Percentiles rank a stretch among this genome's conserved stretches.
Conservation (phyloP, 35 echinoderm and acorn worm genomes). For the Heliocidaris erythrogramma region DNA sequence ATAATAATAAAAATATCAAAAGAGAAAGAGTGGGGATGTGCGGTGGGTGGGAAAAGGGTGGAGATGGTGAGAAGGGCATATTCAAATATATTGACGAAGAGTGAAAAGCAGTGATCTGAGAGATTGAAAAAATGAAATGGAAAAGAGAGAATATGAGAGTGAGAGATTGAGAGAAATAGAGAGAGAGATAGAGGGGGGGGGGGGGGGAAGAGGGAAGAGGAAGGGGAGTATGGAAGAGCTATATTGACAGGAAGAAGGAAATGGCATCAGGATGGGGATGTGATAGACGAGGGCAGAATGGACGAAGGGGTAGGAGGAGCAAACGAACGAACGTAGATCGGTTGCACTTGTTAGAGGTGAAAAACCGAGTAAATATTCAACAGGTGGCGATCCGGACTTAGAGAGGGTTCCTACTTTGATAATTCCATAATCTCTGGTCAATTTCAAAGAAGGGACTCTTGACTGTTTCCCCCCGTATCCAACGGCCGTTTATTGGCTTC, state of each 20-base stretch:
- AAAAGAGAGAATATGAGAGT: too few species aligned
- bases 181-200: too few species aligned
- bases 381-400: constrained; percentile 6
- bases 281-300: neutral
- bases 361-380: neutral
- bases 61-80: too few species aligned
- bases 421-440: neutral
- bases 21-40: too few species aligned
- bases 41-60: too few species aligned
- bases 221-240: neutral
- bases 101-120: too few species aligned
- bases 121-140: too few species aligned
- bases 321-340: neutral
- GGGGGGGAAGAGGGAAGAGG: too few species aligned
- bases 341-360: constrained; percentile 8
- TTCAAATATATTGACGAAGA: too few species aligned
- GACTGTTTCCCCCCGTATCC: neutral
- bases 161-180: too few species aligned
- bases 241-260: neutral
- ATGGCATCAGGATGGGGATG: neutral
- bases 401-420: neutral
- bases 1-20: too few species aligned
- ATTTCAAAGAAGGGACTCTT: neutral
- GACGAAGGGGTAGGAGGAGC: neutral
- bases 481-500: neutral